Evolutionary conservation across 2,888 invertebrate genomes (phyloP).

Genomic region (Eurytoma californica): DNA sequence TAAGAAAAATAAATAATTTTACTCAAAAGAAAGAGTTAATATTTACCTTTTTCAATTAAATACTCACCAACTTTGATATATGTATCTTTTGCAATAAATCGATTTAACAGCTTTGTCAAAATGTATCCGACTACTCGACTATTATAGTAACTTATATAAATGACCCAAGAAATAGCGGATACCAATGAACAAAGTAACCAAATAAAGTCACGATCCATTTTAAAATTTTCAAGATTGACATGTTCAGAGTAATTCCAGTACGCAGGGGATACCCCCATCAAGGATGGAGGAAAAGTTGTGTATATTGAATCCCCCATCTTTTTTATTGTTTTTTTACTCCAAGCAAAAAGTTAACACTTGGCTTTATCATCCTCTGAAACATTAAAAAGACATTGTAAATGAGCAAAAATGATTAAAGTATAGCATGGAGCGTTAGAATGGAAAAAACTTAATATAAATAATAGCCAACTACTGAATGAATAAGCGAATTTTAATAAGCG

Average conservation of each 20-base stretch:
- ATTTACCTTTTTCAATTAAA: conserved; percentile 1
- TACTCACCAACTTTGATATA: conserved; percentile 90
- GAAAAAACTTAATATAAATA: not conserved
- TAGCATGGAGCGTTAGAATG: not conserved
- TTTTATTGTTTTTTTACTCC: not conserved
- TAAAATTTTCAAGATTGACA: conserved; percentile 81
- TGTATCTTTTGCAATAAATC: conserved; percentile 89
- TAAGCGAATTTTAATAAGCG: not conserved
- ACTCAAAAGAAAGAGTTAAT: conserved; percentile 6
- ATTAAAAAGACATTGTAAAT: not conserved
- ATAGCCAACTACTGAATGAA: not conserved
- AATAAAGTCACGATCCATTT: conserved; percentile 86
- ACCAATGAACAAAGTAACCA: conserved; percentile 88
- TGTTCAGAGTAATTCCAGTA: conserved; percentile 80
- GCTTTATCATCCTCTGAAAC: conserved; percentile 5
- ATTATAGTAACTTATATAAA: conserved; percentile 96
- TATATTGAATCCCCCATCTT: conserved; percentile 58
- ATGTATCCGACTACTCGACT: conserved; percentile 93
- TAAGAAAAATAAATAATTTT: conserved; percentile 62
- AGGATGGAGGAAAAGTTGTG: conserved; percentile 66
- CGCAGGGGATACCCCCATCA: conserved; percentile 69
- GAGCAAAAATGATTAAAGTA: not conserved
- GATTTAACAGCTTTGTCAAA: conserved; percentile 91
- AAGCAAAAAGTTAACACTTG: conserved; percentile 4
- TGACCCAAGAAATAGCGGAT: conserved; percentile 91